Conservation (phyloP, 2,797 vertebrate genomes). For the Linurgus olivaceus region DNA sequence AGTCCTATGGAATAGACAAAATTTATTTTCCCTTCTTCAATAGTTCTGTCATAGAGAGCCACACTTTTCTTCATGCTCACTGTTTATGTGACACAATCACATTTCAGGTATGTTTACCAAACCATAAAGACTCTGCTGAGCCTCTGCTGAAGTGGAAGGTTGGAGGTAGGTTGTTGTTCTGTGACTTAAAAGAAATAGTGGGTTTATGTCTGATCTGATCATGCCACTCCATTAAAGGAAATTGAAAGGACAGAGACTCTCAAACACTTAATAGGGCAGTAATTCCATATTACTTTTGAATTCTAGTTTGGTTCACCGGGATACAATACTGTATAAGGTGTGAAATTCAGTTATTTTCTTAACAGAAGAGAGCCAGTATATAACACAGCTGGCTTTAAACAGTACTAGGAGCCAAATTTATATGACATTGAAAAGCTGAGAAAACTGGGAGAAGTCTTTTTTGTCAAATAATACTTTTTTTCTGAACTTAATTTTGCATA, state of each 20-base stretch:
- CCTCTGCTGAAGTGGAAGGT: not conserved
- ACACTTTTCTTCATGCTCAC: not conserved
- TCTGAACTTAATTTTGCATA: not conserved
- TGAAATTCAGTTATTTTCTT: not conserved
- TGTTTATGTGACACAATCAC: not conserved
- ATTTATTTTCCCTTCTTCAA: not conserved
- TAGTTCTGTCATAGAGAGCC: not conserved
- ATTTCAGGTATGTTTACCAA: not conserved
- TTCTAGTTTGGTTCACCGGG: not conserved
- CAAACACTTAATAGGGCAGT: not conserved
- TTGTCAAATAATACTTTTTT: not conserved
- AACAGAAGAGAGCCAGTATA: not conserved
- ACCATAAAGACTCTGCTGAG: not conserved
- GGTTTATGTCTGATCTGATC: not conserved
- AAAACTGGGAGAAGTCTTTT: not conserved
- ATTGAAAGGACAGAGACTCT: not conserved
- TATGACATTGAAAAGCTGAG: not conserved
- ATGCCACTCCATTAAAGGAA: not conserved
- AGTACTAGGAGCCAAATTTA: not conserved
- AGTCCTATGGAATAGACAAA: not conserved
- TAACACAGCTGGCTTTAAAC: not conserved
- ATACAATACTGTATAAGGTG: rapidly evolving
- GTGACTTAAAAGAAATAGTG: not conserved
- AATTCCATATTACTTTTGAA: not conserved
- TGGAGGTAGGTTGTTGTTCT: not conserved